Conservation (phyloP, 2,888 invertebrate genomes). For the Meta bourneti region DNA sequence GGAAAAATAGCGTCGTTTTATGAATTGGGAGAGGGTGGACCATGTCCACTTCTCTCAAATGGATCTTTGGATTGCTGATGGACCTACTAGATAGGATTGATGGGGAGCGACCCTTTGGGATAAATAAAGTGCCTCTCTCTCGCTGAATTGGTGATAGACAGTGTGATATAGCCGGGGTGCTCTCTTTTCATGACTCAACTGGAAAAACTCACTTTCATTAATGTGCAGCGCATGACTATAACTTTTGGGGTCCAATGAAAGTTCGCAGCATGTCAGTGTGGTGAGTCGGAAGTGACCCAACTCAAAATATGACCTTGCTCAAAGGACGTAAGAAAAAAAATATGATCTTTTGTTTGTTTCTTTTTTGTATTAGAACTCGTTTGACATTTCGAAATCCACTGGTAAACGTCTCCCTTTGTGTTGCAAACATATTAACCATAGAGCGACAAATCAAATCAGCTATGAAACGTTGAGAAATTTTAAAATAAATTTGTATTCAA, state of each 20-base stretch:
- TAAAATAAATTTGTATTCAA: too few relatives aligned
- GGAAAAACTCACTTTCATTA: slow-evolving; percentile 15
- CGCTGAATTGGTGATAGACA: background rate
- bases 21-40: background rate
- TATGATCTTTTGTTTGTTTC: background rate
- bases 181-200: slow-evolving; percentile 20
- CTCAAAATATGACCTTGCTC: too few relatives aligned
- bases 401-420: too few relatives aligned
- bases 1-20: slow-evolving; percentile 33
- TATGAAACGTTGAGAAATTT: too few relatives aligned
- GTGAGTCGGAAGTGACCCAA: too few relatives aligned
- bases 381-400: too few relatives aligned
- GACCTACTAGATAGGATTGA: slow-evolving; percentile 40
- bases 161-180: background rate
- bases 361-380: too few relatives aligned
- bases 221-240: background rate
- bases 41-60: background rate
- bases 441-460: too few relatives aligned
- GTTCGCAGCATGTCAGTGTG: too few relatives aligned
- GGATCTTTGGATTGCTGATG: slow-evolving; percentile 19
- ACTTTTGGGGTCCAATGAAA: background rate
- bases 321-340: background rate
- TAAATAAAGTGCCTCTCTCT: slow-evolving; percentile 39
- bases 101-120: slow-evolving; percentile 29
- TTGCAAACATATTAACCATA: too few relatives aligned